Base-by-base conservation (phyloP, 2,888 invertebrate genomes). In the Drosophila atroscutellata region DNA sequence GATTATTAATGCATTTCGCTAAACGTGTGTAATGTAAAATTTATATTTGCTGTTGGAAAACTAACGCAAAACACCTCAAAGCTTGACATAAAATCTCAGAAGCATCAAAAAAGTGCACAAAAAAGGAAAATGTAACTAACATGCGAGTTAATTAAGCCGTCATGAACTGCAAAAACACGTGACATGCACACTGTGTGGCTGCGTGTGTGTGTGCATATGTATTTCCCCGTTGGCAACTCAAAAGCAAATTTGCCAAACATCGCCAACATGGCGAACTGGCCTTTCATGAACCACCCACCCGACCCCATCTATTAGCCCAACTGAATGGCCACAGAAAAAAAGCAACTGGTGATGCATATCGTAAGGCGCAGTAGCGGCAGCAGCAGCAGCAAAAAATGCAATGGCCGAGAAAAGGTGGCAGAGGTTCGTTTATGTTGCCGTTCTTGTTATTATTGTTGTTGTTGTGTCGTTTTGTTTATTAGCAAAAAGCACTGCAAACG, bases 1-100 rank as follows among this genome's bases (percentile, higher is more conserved):
- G 75, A 85, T 83, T 83, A 83, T 85, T 83, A 85, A 83, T 83
- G 83, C 80, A 85, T 78, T 80, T 75, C 85, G 73, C 74, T 83
- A 78, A 83, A 73, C 83, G 64, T 62, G 20, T 61, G 59, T 58
- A 77, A 72, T 80, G 71, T 37, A 80, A 82, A 74, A 82, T 82
- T 45, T 63, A 81, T 55, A 55, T 7, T 8, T 50, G 67, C 58
- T 54, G 47, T 18, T 42, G 34, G 34, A 49, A 71, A 69, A 65
- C 71, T 59, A 71, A 56, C 55, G 55, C 26, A 68, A 61, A 73
- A 57, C 57, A 55, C 51, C 18, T 30, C 32, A 28, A 45, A 20
- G 42, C 20, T 42, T 20, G 42, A 20, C 42, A 20, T 9, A 42
- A 60, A 70, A 62, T 73, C 61, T 67, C 57, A 32, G 34, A 30